Base-by-base conservation (phyloP, 2,797 vertebrate genomes). In the Falco cherrug region DNA sequence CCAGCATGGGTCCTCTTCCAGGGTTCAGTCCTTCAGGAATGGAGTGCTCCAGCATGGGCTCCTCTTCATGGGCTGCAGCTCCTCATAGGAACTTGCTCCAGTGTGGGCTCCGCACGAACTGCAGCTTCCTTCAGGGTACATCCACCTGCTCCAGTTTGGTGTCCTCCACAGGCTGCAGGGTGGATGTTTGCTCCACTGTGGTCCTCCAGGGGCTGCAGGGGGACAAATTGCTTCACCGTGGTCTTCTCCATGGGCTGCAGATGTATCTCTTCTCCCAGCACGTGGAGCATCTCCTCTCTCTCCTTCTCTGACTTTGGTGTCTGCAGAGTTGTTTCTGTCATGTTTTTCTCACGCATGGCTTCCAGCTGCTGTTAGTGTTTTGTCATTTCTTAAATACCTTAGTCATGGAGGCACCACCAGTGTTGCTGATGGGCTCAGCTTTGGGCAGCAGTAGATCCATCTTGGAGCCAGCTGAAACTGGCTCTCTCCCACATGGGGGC, bases 401-500 rank as follows among this genome's bases (percentile, higher is more conserved):
- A 4, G 37, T 5, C 20, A 8, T 2, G 16, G 59, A 48, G 43
- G 20, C 17, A n/a, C 11, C 31, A 33, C 15, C 7, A 12, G 31
- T 4, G 1, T 39, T 4, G 2, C 75, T 48, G 35, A 26, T 19
- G 13, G 22, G 33, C 7, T 76, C 48, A 53, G 9, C 41, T 76
- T 67, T 28, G 48, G 31, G 31, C n/a, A 65, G 45, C 28, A 81
- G 45, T 24, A 28, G n/a, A 3, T 68, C 28, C 4, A 0, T 37
- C 37, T 26, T 77, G 26, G 35, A 64, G 45, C 31, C 5, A 10
- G 6, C 48, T 84, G 64, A 53, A 71, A 26, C 10, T 81, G 54
- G 1, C 35, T 64, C 8, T 35, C 11, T 47, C 39, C 1, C 4
- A 39, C 26, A 31, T 1, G 0, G 31, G 12, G 6, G 4, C 54